Evolutionary conservation across 2,797 vertebrate genomes (phyloP).

Genomic region (Diceros bicornis): DNA sequence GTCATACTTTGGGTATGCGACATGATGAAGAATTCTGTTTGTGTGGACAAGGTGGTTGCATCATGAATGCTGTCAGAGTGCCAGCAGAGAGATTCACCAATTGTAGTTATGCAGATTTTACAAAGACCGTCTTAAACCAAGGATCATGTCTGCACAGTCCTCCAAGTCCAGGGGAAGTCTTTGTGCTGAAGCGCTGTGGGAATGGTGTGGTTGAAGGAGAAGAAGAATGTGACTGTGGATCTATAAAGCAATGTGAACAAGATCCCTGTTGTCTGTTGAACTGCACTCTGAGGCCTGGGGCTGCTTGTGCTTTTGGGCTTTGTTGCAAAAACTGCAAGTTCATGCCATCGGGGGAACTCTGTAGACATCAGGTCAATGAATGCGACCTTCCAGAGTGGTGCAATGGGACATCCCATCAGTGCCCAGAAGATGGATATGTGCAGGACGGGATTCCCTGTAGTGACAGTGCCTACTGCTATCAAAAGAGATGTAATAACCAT

Average conservation of each 20-base stretch:
- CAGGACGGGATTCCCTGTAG: slow-evolving; percentile 80
- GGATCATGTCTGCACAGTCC: slow-evolving; percentile 68
- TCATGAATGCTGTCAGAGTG: slow-evolving; percentile 69
- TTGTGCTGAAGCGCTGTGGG: slow-evolving; percentile 75
- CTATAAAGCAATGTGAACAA: slow-evolving; percentile 61
- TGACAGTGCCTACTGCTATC: slow-evolving; percentile 71
- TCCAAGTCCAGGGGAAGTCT: slow-evolving; percentile 31
- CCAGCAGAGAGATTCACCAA: slow-evolving; percentile 75
- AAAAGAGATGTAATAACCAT: slow-evolving; percentile 74
- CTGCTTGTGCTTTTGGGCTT: slow-evolving; percentile 77
- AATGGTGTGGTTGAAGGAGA: slow-evolving; percentile 70
- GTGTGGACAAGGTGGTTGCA: slow-evolving; percentile 71
- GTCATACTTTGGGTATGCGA: slow-evolving; percentile 79
- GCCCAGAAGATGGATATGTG: slow-evolving; percentile 80
- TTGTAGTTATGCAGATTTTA: slow-evolving; percentile 74
- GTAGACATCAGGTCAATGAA: slow-evolving; percentile 74
- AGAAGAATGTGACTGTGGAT: slow-evolving; percentile 83
- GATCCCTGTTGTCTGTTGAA: slow-evolving; percentile 76
- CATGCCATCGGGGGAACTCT: slow-evolving; percentile 75
- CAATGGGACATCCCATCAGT: slow-evolving; percentile 79
- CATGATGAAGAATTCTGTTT: slow-evolving; percentile 78
- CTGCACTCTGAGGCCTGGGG: slow-evolving; percentile 77
- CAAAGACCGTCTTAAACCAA: slow-evolving; percentile 65
- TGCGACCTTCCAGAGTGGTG: slow-evolving; percentile 88
- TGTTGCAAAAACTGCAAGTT: slow-evolving; percentile 84